These are phyloP conservation scores for Dioctria rufipes DNA, from an alignment of 2,888 invertebrate genomes.

Conservation along the genomic window DNA sequence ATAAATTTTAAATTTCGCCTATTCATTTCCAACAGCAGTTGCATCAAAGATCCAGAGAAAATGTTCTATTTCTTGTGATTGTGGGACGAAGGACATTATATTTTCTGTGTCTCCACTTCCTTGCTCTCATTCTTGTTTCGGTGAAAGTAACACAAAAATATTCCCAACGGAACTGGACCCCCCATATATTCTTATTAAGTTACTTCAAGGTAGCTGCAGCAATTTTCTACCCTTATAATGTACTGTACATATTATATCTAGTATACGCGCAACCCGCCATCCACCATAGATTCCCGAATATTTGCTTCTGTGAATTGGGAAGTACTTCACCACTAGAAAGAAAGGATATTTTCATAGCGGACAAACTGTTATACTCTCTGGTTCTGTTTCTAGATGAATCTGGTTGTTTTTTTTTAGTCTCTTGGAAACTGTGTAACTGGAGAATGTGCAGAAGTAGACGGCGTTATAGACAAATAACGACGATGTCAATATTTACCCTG, in stretches of 20 bases:
- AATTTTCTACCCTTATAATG: conserved; percentile 47
- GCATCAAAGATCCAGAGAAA: background rate
- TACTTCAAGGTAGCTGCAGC: conserved; percentile 54
- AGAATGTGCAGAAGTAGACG: conserved; percentile 48
- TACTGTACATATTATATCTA: no score
- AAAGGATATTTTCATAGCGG: conserved; percentile 39
- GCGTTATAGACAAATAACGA: conserved; percentile 52
- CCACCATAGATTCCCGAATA: conserved; percentile 42
- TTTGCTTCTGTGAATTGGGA: conserved; percentile 57
- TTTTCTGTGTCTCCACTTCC: conserved; percentile 30
- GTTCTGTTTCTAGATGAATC: conserved; percentile 18
- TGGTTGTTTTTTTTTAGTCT: background rate
- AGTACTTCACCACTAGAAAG: conserved; percentile 15
- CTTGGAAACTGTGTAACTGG: conserved; percentile 45
- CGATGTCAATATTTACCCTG: conserved; percentile 56
- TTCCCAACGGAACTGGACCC: conserved; percentile 36
- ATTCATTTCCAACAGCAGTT: conserved; percentile 34
- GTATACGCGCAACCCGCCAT: background rate
- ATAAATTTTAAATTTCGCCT: conserved; percentile 43
- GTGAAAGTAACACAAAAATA: conserved; percentile 20
- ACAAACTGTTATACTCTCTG: background rate
- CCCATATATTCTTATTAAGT: conserved; percentile 59
- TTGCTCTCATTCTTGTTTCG: conserved; percentile 34
- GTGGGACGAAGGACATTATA: background rate
- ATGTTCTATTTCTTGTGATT: conserved; percentile 8